Evolutionary conservation across 2,113 vertebrate genomes (phyloP).

Genomic region (Dolichallabes microphthalmus): DNA sequence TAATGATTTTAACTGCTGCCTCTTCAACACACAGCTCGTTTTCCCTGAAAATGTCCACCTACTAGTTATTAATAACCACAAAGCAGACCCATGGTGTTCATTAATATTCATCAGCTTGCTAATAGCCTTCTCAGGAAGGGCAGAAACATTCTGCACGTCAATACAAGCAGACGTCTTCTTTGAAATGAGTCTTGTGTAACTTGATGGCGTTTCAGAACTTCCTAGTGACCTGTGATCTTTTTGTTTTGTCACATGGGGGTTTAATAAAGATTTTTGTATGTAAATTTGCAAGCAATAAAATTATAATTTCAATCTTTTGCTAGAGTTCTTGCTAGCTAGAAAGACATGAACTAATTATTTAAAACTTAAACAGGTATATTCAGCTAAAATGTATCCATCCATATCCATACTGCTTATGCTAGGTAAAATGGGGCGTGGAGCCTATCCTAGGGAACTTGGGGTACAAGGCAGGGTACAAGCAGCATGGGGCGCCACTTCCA

Average conservation of each 20-base stretch:
- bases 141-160: not conserved
- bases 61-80: not conserved
- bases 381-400: not conserved
- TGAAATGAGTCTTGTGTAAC: not conserved
- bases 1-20: not conserved
- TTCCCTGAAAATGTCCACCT: not conserved
- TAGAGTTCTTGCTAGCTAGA: too few species aligned
- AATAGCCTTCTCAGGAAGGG: not conserved
- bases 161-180: not conserved
- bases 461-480: too few species aligned
- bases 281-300: too few species aligned
- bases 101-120: slow-evolving; percentile 14
- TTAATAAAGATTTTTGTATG: too few species aligned
- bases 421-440: too few species aligned
- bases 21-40: not conserved
- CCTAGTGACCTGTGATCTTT: not conserved
- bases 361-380: too few species aligned
- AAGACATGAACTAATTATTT: too few species aligned
- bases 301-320: too few species aligned
- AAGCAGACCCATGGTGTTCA: not conserved
- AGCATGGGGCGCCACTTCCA: too few species aligned
- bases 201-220: not conserved
- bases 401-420: too few species aligned
- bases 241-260: not conserved
- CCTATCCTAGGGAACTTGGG: too few species aligned